Evolutionary conservation across 2,113 vertebrate species (phyloP).

Genomic region (Bubo scandiacus): DNA sequence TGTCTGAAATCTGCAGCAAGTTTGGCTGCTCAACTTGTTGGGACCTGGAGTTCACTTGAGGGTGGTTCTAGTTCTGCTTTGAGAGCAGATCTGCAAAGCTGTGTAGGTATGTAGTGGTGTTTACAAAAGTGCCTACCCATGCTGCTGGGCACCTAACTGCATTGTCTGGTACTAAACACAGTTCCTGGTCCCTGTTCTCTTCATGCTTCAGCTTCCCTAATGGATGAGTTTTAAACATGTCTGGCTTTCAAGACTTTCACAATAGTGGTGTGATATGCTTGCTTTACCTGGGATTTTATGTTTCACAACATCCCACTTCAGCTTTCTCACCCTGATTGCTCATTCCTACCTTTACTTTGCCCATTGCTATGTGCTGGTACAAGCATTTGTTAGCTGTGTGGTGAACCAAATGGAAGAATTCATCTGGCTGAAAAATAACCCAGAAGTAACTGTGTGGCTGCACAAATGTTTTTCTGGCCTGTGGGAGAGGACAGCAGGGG

Average conservation of each 20-base stretch:
- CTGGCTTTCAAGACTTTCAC: not conserved
- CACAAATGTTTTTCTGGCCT: not conserved
- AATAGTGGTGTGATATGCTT: not conserved
- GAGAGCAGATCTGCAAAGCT: not conserved
- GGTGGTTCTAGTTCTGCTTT: not conserved
- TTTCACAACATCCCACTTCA: not conserved
- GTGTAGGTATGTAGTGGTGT: not conserved
- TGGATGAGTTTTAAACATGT: not conserved
- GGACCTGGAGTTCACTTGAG: not conserved
- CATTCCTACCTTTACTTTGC: not conserved
- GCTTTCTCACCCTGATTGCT: not conserved
- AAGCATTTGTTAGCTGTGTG: not conserved
- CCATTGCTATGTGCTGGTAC: not conserved
- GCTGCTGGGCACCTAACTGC: not conserved
- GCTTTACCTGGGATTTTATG: not conserved
- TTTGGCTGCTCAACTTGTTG: not conserved
- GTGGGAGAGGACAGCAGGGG: not conserved
- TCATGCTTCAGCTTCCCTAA: not conserved
- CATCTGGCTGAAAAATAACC: not conserved
- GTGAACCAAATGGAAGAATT: not conserved
- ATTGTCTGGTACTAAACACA: not conserved
- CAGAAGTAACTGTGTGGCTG: not conserved
- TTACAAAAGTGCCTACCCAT: not conserved
- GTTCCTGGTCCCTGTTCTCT: not conserved
- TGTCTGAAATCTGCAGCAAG: not conserved